phyloP scores from a whole-genome alignment of 2,113 vertebrate genomes.

The Cyprinodon tularosa region DNA sequence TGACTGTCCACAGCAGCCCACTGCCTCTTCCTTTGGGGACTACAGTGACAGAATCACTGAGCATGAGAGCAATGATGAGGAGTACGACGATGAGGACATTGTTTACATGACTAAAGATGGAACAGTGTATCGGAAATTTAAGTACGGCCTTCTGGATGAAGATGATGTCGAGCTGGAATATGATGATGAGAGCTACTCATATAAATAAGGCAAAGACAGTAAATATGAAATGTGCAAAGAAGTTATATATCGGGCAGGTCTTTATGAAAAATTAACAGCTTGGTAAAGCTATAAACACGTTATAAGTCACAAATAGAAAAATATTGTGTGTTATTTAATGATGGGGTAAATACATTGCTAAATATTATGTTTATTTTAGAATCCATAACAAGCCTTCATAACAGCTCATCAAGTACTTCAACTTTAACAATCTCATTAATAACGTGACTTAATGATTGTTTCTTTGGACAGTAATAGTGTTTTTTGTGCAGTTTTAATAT shows the following conservation, averaged over 20 bases:
- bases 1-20: constrained; percentile 28
- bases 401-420: background rate
- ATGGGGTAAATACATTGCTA: background rate
- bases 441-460: background rate
- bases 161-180: constrained; percentile 91
- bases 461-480: background rate
- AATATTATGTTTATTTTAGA: background rate
- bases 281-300: background rate
- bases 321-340: background rate
- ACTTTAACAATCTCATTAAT: background rate
- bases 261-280: background rate
- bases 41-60: constrained; percentile 80
- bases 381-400: background rate
- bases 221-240: background rate
- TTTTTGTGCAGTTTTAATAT: background rate
- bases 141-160: constrained; percentile 87
- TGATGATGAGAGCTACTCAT: constrained; percentile 90
- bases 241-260: background rate
- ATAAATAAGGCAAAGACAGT: constrained; percentile 67
- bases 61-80: constrained; percentile 76
- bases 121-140: constrained; percentile 91
- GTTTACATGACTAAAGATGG: constrained; percentile 95
- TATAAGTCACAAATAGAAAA: background rate
- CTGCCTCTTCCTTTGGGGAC: constrained; percentile 76
- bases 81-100: constrained; percentile 85